Evolutionary conservation across 2,113 vertebrate genomes (phyloP), one percentile per base, ranked within the genome.

Genomic region (Neotragus pygmaeus): DNA sequence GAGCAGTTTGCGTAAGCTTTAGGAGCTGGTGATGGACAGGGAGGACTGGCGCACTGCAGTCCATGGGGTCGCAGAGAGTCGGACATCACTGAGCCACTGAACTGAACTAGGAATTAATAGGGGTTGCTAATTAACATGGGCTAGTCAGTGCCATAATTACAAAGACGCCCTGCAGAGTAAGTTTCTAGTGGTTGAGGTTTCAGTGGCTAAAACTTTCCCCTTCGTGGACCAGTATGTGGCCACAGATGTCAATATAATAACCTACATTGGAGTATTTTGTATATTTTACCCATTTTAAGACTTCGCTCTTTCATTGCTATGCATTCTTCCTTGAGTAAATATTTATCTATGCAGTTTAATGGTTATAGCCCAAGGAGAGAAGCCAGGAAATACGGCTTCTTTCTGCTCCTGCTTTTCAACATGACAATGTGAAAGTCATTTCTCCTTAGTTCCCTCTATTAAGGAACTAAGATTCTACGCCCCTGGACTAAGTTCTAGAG

Each of bases 321-420:
- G 85, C 85, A 95, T 95, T 97, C 28, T 95, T 96, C 87, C 86
- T 93, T 95, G 43, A 96, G 73, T 94, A 97, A 98, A 98, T 96
- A 95, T 97, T 96, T 96, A 96, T 94, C 90, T 93, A 36, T 45
- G 21, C 70, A 47, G 51, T 73, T 85, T 85, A 81, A 47, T 78
- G 77, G 77, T 64, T 96, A 90, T 2, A 85, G 81, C 45, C 87
- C 47, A 47, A 96, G 91, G 77, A 92, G 86, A 57, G 25, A 95
- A 93, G 83, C 87, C 90, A 96, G 23, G 45, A 94, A 90, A 78
- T 58, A 58, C 39, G 80, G 83, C 51, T 27, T 30, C 4, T 91
- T 47, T 78, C 43, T 94, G 49, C 49, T 51, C 49, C 66, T 64
- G n/a, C 53, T 86, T 78, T 95, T 97, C 85, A 92, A 7, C 17